phyloP scores from a whole-genome alignment of 2,797 vertebrate species.

The Gastrophryne carolinensis region DNA sequence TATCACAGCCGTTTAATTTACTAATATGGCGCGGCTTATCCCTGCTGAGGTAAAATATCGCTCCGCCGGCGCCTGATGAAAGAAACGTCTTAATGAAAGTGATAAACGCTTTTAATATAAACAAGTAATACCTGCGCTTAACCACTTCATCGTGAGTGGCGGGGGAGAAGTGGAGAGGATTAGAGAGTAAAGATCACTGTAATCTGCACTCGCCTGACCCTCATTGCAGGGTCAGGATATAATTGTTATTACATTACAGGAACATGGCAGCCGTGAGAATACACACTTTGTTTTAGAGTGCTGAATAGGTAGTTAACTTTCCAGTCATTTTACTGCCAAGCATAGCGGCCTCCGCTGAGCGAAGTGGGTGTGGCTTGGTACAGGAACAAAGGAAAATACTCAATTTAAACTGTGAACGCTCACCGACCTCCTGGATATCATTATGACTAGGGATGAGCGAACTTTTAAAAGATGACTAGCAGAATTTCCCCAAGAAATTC shows the following conservation, averaged over 20 bases:
- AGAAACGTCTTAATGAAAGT: constrained; percentile 38
- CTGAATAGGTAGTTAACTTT: neutral
- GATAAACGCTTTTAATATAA: constrained; percentile 51
- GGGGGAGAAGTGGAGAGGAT: neutral
- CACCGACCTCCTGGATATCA: too few relatives aligned
- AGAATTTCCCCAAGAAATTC: too few relatives aligned
- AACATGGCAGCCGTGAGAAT: neutral
- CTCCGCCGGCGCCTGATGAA: constrained; percentile 23
- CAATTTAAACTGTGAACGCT: too few relatives aligned
- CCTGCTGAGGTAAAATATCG: constrained; percentile 46
- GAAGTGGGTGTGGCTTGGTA: too few relatives aligned
- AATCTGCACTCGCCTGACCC: neutral
- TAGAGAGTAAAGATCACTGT: neutral
- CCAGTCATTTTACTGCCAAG: neutral
- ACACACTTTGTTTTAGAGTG: too few relatives aligned
- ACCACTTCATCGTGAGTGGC: neutral
- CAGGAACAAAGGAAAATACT: too few relatives aligned
- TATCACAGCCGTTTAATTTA: constrained; percentile 52
- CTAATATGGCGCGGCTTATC: constrained; percentile 34
- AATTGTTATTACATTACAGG: neutral
- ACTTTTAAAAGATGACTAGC: too few relatives aligned
- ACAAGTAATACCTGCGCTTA: constrained; percentile 21
- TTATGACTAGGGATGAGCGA: too few relatives aligned
- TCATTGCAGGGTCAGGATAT: neutral
- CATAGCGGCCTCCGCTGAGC: too few relatives aligned